Conservation (phyloP, 2,113 vertebrate species). For the Mobula hypostoma region DNA sequence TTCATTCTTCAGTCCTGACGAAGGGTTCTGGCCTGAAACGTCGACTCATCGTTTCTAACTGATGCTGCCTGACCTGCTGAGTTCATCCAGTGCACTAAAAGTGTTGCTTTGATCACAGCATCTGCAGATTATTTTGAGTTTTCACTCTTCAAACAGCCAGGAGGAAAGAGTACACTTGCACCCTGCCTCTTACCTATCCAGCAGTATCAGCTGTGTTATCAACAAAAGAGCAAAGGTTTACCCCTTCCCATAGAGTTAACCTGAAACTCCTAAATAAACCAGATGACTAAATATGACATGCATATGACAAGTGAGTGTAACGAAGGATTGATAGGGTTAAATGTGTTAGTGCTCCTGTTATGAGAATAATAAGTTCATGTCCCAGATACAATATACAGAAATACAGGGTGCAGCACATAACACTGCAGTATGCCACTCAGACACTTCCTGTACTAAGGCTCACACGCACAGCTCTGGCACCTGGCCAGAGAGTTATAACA, state of each 20-base stretch:
- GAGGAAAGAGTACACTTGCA: neutral
- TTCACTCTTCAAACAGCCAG: neutral
- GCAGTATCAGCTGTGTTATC: neutral
- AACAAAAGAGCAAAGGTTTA: neutral
- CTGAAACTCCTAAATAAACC: neutral
- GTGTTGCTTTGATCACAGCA: too few species aligned
- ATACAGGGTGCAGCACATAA: conserved; percentile 41
- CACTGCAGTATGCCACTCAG: conserved; percentile 37
- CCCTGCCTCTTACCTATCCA: neutral
- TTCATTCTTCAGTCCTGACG: too few species aligned
- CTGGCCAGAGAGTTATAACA: conserved; percentile 16
- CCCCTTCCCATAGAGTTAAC: neutral
- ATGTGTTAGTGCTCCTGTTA: conserved; percentile 21
- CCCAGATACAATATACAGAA: conserved; percentile 39
- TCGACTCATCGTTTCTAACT: too few species aligned
- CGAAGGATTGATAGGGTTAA: conserved; percentile 10
- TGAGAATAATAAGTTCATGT: conserved; percentile 42
- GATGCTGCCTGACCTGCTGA: too few species aligned
- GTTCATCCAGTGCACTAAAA: too few species aligned
- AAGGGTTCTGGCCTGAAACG: too few species aligned
- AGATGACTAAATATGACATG: neutral
- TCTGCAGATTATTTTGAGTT: neutral
- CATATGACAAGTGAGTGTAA: neutral
- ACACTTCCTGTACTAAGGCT: conserved; percentile 37
- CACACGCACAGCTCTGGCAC: conserved; percentile 36